Base-by-base conservation (phyloP, 2,113 vertebrate genomes). In the Desmodus rotundus region DNA sequence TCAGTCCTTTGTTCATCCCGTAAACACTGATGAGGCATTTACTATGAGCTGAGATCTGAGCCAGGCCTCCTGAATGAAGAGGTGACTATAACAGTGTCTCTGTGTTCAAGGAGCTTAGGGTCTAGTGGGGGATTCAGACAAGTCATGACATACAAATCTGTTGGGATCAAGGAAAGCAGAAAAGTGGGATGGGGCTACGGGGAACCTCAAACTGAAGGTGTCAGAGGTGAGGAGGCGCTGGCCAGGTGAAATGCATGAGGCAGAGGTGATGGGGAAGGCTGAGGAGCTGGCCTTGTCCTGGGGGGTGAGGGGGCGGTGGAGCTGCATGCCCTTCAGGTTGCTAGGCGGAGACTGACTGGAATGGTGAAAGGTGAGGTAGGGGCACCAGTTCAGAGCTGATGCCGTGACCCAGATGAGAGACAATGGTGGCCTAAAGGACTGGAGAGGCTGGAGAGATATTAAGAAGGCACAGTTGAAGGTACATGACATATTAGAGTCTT, bases 151-250 rank as follows among this genome's bases (percentile, higher is more conserved):
- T 50, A 19, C 15, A 70, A 43, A 63, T 36, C 50, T 0, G 0
- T 33, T 16, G 11, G 50, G 7, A 74, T 33, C 24, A 20, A 76
- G 81, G 50, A 24, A 41, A 91, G 52, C 22, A 20, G 43, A 91
- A 36, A 45, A 8, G 52, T 1, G 1, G 28, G 45, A 33, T 4
- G 3, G 22, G 54, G 33, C 45, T 4, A 0, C 43, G 6, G 9
- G 26, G 8, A 10, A 22, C n/a, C 65, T 95, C 31, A 15, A 5
- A 45, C 7, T 2, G 13, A 85, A 74, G 20, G 52, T 38, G 33
- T 76, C 24, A 8, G 43, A 13, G 72, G 3, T 16, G 76, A 78
- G 41, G 6, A 1, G 26, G 28, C 1, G 0, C 0, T 16, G n/a
- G 76, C 72, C 52, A 33, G 41, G 11, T 52, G 33, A 74, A 13